Evolutionary conservation across 1,140 invertebrate species (phyloP).

Genomic region (Gryllus bimaculatus): DNA sequence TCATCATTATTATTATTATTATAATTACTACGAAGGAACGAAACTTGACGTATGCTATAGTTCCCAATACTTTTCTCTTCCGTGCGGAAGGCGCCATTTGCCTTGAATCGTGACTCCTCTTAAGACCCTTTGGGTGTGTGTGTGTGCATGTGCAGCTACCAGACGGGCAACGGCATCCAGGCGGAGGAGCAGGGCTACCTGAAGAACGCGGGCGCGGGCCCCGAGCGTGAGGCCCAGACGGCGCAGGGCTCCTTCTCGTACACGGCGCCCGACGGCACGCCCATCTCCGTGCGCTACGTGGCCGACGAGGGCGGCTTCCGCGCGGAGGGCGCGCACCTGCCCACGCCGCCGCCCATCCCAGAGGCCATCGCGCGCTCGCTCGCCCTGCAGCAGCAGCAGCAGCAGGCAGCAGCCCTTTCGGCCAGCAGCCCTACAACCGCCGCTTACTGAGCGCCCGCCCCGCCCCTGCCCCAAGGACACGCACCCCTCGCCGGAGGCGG

Average conservation of each 20-base stretch:
- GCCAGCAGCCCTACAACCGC: background rate
- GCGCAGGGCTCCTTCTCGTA: constrained; percentile 38
- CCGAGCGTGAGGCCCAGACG: constrained; percentile 17
- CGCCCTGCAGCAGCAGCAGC: constrained; percentile 22
- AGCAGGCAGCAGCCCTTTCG: too few relatives aligned
- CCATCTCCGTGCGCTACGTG: constrained; percentile 36
- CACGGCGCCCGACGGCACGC: constrained; percentile 37
- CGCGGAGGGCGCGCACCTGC: constrained; percentile 27
- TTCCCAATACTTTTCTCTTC: too few relatives aligned
- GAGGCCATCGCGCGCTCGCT: constrained; percentile 29
- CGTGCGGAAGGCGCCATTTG: too few relatives aligned
- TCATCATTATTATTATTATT: too few relatives aligned
- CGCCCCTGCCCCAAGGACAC: too few relatives aligned
- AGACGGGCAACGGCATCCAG: constrained; percentile 53
- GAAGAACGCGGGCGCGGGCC: constrained; percentile 41
- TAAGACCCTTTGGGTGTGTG: too few relatives aligned
- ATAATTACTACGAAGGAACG: too few relatives aligned
- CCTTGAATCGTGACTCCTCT: too few relatives aligned
- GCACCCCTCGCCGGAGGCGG: background rate
- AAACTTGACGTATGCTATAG: too few relatives aligned
- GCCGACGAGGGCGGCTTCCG: constrained; percentile 42
- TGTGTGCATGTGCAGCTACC: constrained; percentile 39
- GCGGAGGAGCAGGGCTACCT: constrained; percentile 48
- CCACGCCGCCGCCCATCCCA: constrained; percentile 21
- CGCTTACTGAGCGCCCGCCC: too few relatives aligned